phyloP scores from a whole-genome alignment of 2,888 invertebrate genomes.

The Patella ulyssiponensis region DNA sequence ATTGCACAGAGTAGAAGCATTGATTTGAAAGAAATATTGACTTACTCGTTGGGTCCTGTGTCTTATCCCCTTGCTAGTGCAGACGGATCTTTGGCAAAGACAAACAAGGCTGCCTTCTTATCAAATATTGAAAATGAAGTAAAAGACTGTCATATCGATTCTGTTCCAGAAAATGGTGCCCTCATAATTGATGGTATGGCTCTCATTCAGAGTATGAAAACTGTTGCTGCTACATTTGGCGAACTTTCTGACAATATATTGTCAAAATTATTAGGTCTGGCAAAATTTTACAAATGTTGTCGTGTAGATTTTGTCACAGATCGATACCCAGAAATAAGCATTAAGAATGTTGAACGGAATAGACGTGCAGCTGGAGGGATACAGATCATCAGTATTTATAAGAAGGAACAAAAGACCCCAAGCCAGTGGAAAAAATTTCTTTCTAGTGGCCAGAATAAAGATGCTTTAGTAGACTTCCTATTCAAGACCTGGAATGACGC shows the following conservation, averaged over 20 bases:
- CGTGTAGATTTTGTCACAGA: not conserved
- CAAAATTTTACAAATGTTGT: not conserved
- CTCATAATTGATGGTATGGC: not conserved
- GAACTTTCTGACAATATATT: not conserved
- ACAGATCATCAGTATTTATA: not conserved
- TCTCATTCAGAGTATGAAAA: not conserved
- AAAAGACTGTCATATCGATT: not conserved
- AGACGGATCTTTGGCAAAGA: not conserved
- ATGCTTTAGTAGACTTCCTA: not conserved
- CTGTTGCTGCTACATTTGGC: not conserved
- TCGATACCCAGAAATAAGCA: not conserved
- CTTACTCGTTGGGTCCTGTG: not conserved
- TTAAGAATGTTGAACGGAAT: not conserved
- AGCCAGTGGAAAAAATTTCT: not conserved
- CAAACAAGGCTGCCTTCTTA: not conserved
- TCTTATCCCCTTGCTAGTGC: not conserved
- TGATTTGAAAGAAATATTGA: not conserved
- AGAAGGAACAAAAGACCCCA: not conserved
- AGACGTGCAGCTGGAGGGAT: not conserved
- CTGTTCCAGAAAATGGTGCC: not conserved
- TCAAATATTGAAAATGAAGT: not conserved
- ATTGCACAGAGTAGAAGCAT: conserved; percentile 4
- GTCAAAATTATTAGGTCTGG: not conserved
- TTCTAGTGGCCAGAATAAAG: not conserved
- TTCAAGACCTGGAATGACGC: not conserved